phyloP scores from a whole-genome alignment of 1,140 invertebrate genomes.

The Zaprionus camerounensis region DNA sequence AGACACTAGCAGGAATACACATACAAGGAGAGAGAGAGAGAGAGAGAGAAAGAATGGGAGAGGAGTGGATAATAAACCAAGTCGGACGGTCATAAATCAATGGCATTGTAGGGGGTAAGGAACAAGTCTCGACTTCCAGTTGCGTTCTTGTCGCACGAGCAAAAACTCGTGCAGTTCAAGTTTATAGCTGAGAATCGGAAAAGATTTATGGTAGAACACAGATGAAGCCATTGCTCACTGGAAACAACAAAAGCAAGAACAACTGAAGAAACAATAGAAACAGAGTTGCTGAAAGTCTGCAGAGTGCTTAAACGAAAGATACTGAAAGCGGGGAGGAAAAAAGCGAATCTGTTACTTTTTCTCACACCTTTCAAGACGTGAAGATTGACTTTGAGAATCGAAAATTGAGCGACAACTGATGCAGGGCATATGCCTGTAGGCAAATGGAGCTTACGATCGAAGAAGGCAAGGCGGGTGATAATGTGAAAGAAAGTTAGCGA shows the following conservation, averaged over 20 bases:
- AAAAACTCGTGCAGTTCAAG: constrained; percentile 42
- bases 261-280: constrained; percentile 14
- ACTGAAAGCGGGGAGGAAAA: constrained; percentile 11
- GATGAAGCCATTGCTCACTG: constrained; percentile 58
- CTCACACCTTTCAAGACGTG: neutral
- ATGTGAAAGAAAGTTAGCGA: neutral
- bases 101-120: constrained; percentile 39
- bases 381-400: constrained; percentile 20
- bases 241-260: neutral
- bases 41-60: neutral
- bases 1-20: constrained; percentile 16
- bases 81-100: constrained; percentile 70
- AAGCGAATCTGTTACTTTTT: constrained; percentile 4
- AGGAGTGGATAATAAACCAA: constrained; percentile 59
- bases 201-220: constrained; percentile 71
- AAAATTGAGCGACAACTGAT: constrained; percentile 36
- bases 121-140: constrained; percentile 46
- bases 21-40: constrained; percentile 28
- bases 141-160: constrained; percentile 26
- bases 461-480: neutral
- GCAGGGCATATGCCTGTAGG: neutral
- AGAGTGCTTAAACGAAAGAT: constrained; percentile 24
- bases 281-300: constrained; percentile 27
- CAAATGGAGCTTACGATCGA: neutral
- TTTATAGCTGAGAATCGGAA: constrained; percentile 62